A percentile compares a stretch with the other conserved stretches of the same genome.
These are phyloP conservation scores for Trinorchestia longiramus DNA, from an alignment of 1,140 invertebrate species.

Conservation along the genomic window DNA sequence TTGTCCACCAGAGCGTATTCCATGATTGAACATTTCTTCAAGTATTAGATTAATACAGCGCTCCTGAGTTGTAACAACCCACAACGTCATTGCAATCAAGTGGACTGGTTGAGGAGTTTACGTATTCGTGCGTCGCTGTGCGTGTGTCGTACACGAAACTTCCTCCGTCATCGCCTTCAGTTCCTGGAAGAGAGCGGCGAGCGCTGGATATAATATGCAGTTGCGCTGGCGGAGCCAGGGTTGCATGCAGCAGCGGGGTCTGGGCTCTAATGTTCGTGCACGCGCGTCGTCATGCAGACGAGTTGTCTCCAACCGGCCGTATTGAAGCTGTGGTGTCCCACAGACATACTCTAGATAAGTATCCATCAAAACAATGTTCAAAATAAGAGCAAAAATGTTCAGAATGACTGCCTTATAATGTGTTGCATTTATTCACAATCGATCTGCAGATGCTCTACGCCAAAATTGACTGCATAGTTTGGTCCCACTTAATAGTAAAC, in stretches of 20 bases:
- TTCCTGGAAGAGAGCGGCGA: neutral
- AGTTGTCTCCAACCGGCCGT: neutral
- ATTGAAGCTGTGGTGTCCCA: neutral
- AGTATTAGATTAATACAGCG: neutral
- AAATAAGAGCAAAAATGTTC: neutral
- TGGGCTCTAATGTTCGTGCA: neutral
- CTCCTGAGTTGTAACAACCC: neutral
- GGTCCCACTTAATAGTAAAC: too few species aligned
- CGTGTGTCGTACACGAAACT: neutral
- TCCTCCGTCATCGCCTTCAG: constrained; percentile 8
- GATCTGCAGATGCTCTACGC: neutral
- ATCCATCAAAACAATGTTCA: neutral
- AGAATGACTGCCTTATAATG: neutral
- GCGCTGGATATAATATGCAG: constrained; percentile 7
- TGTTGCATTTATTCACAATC: neutral
- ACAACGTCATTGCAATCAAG: neutral
- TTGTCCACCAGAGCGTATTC: neutral
- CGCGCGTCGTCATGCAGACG: neutral
- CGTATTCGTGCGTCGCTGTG: neutral
- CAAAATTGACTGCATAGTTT: neutral
- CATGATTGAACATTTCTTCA: neutral
- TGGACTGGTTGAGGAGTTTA: neutral
- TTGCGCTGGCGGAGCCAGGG: neutral
- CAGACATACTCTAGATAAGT: neutral
- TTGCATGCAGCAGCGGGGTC: neutral